phyloP scores from a whole-genome alignment of 2,797 vertebrate genomes.

The Spinus olivaceus region DNA sequence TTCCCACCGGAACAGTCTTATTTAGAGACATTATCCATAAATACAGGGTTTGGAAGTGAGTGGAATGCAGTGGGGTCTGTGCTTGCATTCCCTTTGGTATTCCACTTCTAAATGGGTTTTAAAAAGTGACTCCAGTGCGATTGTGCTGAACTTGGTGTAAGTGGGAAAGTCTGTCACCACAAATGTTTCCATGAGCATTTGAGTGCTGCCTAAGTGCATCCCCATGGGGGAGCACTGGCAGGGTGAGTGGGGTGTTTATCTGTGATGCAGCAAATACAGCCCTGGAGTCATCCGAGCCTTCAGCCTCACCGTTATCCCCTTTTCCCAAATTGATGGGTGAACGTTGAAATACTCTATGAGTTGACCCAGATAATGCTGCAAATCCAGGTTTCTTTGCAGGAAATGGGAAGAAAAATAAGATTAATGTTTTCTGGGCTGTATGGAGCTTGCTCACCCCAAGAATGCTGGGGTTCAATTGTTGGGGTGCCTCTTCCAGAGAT shows the following conservation, averaged over 20 bases:
- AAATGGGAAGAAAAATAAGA: not conserved
- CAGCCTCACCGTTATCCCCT: rapidly evolving
- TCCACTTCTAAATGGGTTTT: not conserved
- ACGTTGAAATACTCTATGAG: too few relatives aligned
- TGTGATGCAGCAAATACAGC: not conserved
- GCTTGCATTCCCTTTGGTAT: not conserved
- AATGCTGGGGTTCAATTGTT: rapidly evolving
- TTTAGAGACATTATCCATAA: not conserved
- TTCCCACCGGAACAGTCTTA: not conserved
- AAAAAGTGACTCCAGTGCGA: not conserved
- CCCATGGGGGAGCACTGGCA: rapidly evolving
- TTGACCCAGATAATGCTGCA: not conserved
- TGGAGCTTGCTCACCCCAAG: not conserved
- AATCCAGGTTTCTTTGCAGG: not conserved
- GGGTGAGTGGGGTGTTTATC: rapidly evolving
- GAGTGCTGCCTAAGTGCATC: not conserved
- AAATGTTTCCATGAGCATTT: not conserved
- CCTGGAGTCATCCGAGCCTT: not conserved
- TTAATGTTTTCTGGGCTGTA: not conserved
- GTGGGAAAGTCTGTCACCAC: not conserved
- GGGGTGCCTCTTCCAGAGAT: not conserved
- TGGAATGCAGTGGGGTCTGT: rapidly evolving
- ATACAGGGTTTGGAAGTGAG: not conserved
- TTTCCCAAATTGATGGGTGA: not conserved
- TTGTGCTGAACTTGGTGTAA: not conserved